Evolutionary conservation across 1,140 invertebrate genomes (phyloP), one percentile per base, ranked within the genome.

Genomic region (Maniola jurtina): DNA sequence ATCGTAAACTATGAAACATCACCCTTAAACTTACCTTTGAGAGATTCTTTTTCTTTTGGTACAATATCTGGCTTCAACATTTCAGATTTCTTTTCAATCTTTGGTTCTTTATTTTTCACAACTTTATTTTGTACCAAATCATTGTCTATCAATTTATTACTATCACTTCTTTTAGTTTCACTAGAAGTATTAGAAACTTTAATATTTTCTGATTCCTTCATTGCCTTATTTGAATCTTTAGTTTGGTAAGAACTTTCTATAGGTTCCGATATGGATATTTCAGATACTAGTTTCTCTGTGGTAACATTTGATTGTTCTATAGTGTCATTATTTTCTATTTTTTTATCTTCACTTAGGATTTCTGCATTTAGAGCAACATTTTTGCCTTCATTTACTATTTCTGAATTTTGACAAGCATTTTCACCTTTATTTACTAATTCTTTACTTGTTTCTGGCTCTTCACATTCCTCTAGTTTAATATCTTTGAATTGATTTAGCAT

Each of bases 101-200:
- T 48, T 61, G 35, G 8, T 48, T 61, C 16, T 9, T 50, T 50
- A 7, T 50, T 50, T 16, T 47, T 47, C 1, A 47, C 11, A n/a
- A 15, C 36, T 38, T 48, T 10, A 40, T 61, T n/a, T 45, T 62
- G 35, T 56, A 60, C 40, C 48, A 66, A 47, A 40, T 33, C 34
- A 38, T 57, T 63, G 36, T 67, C 55, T 25, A 38, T 50, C 14
- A 59, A 7, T 68, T 68, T 65, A 60, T 66, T 66, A n/a, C 42
- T 34, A 15, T 36, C 33, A 16, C 13, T 45, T 34, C 2, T 55
- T 62, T 60, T 52, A 47, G 25, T 25, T 25, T 25, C 25, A 25
- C 25, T 25, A 25, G 13, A 50, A 63, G 11, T 38, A 15, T 68
- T 57, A 63, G n/a, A 42, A 50, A 61, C 57, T 36, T 55, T 60